Conservation (phyloP, 1,140 invertebrate species). For the Psilanteris sp. region DNA sequence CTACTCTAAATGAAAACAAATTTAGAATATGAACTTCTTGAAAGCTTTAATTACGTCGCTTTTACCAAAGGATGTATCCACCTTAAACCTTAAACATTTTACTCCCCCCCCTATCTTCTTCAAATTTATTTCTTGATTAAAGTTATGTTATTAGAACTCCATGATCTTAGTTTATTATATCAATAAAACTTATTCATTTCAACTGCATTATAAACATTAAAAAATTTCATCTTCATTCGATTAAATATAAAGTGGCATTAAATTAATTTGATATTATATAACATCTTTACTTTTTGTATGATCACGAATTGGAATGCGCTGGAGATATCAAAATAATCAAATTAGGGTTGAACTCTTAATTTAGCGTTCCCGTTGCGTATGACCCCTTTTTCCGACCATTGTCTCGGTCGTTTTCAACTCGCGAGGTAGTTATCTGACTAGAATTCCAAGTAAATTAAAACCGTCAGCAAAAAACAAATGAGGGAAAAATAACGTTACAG, state of each 20-base stretch:
- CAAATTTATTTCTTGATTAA: no score
- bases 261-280: no score
- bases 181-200: no score
- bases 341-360: constrained; percentile 32
- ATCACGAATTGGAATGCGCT: background rate
- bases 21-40: constrained; percentile 2
- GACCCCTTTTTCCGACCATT: background rate
- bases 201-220: no score
- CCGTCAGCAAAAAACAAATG: constrained; percentile 13
- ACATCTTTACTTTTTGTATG: background rate
- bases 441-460: constrained; percentile 22
- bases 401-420: background rate
- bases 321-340: constrained; percentile 36
- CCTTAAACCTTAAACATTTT: no score
- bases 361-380: constrained; percentile 8
- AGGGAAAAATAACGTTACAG: constrained; percentile 7
- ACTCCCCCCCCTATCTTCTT: no score
- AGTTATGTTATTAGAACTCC: no score
- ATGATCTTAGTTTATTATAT: no score
- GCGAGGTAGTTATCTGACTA: constrained; percentile 12
- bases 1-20: no score
- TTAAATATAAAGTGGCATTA: no score
- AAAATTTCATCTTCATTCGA: no score
- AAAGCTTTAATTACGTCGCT: constrained; percentile 11
- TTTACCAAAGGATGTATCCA: no score